These are phyloP conservation scores for Canis aureus DNA, from an alignment of 2,113 vertebrate species.

Conservation along the genomic window DNA sequence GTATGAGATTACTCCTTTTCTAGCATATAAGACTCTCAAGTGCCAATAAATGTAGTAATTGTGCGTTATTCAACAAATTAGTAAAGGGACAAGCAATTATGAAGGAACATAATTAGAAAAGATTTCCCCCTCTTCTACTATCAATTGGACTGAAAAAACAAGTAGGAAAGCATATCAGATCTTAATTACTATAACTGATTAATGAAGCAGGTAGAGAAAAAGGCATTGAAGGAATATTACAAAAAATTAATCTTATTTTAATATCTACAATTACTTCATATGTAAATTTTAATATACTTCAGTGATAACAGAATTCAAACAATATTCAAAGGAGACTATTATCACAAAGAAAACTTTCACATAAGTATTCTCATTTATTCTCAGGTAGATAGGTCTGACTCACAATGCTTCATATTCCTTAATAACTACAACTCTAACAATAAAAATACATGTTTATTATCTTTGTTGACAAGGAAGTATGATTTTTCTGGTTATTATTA, in stretches of 20 bases:
- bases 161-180: neutral
- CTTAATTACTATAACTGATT: neutral
- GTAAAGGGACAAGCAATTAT: neutral
- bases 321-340: constrained; percentile 26
- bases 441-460: neutral
- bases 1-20: neutral
- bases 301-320: neutral
- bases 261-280: neutral
- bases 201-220: neutral
- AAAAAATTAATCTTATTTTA: neutral
- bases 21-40: neutral
- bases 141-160: neutral
- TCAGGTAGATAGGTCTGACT: neutral
- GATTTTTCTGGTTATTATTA: neutral
- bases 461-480: neutral
- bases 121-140: neutral
- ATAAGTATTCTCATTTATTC: neutral
- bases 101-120: constrained; percentile 7
- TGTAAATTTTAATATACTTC: neutral
- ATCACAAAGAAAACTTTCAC: constrained; percentile 22
- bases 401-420: neutral
- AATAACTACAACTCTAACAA: neutral
- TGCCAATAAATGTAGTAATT: neutral
- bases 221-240: neutral
- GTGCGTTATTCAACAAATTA: neutral